phyloP scores from a whole-genome alignment of 2,113 vertebrate genomes.

The Oriolus oriolus region DNA sequence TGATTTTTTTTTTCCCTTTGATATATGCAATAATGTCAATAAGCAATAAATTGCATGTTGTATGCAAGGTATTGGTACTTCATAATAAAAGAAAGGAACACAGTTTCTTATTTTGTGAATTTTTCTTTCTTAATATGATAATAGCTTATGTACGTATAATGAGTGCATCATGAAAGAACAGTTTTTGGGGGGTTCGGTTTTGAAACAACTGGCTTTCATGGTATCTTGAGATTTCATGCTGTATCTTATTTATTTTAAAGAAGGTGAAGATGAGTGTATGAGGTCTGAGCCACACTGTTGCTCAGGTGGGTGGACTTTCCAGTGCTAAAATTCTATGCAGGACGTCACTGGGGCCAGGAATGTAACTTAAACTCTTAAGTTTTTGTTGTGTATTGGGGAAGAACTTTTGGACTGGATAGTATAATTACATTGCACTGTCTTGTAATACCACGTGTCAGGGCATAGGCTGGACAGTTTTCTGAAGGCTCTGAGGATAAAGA shows the following conservation, averaged over 20 bases:
- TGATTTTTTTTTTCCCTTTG: constrained; percentile 23
- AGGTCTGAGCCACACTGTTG: neutral
- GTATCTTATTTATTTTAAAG: neutral
- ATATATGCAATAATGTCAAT: constrained; percentile 70
- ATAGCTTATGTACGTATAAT: neutral
- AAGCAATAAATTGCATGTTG: constrained; percentile 75
- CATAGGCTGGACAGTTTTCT: neutral
- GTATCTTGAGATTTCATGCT: neutral
- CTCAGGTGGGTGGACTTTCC: neutral
- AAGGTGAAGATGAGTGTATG: neutral
- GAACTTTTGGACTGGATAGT: neutral
- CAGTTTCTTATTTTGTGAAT: neutral
- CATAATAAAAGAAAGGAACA: constrained; percentile 63
- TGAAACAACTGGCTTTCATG: neutral
- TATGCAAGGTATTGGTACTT: constrained; percentile 47
- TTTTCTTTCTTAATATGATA: neutral
- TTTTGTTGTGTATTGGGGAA: neutral
- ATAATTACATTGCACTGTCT: neutral
- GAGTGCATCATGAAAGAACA: neutral
- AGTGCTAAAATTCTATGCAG: neutral
- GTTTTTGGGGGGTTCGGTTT: neutral
- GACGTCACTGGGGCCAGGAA: neutral
- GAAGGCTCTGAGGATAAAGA: neutral
- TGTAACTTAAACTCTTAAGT: neutral
- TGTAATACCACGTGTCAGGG: neutral